Percentiles rank a stretch among this genome's conserved stretches.
phyloP scores from a whole-genome alignment of 2,797 vertebrate species.

The Smutsia temminckii region DNA sequence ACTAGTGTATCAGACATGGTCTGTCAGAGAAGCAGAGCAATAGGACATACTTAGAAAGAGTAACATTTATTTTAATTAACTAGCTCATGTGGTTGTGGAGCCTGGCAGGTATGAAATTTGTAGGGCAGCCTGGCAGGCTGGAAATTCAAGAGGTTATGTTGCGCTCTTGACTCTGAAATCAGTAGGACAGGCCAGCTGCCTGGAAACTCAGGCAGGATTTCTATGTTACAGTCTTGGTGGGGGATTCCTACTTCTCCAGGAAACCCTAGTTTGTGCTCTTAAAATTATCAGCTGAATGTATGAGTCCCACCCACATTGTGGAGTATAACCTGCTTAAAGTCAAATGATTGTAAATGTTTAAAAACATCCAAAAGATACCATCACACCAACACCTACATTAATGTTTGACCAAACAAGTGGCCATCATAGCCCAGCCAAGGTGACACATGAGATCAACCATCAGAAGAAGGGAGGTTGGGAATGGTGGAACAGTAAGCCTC shows the following conservation, averaged over 20 bases:
- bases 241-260: neutral
- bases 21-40: neutral
- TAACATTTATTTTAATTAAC: neutral
- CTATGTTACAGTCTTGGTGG: neutral
- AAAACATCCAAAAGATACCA: neutral
- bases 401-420: neutral
- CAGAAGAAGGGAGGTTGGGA: neutral
- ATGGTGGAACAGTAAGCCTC: neutral
- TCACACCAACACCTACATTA: neutral
- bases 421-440: fast-evolving
- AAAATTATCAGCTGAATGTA: neutral
- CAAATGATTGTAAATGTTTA: neutral
- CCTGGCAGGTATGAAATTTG: neutral
- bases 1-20: neutral
- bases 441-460: neutral
- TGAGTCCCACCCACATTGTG: neutral
- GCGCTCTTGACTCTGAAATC: neutral
- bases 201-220: neutral
- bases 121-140: neutral
- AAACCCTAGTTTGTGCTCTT: neutral
- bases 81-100: neutral
- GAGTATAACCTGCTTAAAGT: neutral
- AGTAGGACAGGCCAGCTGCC: neutral
- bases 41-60: neutral
- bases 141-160: neutral